A percentile compares a stretch with the other conserved stretches of the same genome.
phyloP scores from a whole-genome alignment of 2,888 invertebrate species.

The Rhagium mordax region DNA sequence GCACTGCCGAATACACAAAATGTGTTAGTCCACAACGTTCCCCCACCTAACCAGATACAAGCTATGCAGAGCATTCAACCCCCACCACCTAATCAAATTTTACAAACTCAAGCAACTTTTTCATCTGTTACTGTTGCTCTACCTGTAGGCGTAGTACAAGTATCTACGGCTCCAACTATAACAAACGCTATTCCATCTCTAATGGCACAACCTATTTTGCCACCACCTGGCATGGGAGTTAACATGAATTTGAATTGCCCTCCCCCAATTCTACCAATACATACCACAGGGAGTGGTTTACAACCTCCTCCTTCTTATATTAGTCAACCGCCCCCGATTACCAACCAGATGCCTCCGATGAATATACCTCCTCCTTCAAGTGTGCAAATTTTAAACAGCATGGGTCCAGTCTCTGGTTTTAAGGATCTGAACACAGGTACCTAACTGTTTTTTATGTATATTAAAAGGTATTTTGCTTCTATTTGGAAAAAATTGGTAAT shows the following conservation, averaged over 20 bases:
- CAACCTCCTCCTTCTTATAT: slow-evolving; percentile 62
- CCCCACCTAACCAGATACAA: slow-evolving; percentile 51
- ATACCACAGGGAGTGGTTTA: slow-evolving; percentile 42
- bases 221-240: slow-evolving; percentile 63
- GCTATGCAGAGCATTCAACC: slow-evolving; percentile 38
- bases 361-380: slow-evolving; percentile 70
- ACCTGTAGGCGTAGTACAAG: slow-evolving; percentile 55
- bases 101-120: slow-evolving; percentile 45
- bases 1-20: slow-evolving; percentile 54
- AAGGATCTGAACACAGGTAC: slow-evolving; percentile 67
- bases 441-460: slow-evolving; percentile 26
- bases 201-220: slow-evolving; percentile 68
- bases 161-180: slow-evolving; percentile 53
- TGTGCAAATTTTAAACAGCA: slow-evolving; percentile 53
- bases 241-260: slow-evolving; percentile 56
- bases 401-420: slow-evolving; percentile 40
- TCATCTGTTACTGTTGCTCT: slow-evolving; percentile 57
- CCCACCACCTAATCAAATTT: slow-evolving; percentile 20
- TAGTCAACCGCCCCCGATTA: slow-evolving; percentile 63
- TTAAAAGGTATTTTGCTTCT: not conserved
- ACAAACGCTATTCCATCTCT: slow-evolving; percentile 64
- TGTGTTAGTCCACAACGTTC: slow-evolving; percentile 59
- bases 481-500: not conserved
- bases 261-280: slow-evolving; percentile 44
- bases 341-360: slow-evolving; percentile 66